These are phyloP conservation scores for Tipula confusa DNA, from an alignment of 2,888 invertebrate genomes.

Conservation along the genomic window DNA sequence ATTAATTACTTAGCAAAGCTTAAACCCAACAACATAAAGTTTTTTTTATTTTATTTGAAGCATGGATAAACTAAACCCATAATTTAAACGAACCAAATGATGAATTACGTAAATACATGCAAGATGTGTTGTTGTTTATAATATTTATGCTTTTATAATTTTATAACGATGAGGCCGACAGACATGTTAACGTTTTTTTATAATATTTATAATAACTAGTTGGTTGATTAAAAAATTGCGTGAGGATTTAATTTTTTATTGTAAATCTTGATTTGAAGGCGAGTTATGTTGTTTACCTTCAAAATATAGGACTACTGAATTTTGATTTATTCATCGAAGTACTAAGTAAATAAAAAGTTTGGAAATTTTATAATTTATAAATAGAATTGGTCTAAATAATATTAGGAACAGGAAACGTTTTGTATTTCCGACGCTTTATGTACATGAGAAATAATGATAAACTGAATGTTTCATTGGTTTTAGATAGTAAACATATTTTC, in stretches of 20 bases:
- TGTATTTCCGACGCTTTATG: too few species aligned
- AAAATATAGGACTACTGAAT: too few species aligned
- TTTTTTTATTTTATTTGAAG: neutral
- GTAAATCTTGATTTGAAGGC: neutral
- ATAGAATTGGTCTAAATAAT: too few species aligned
- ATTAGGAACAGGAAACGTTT: too few species aligned
- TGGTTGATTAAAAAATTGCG: neutral
- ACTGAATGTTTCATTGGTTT: too few species aligned
- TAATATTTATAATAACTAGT: neutral
- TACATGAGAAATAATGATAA: too few species aligned
- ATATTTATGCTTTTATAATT: neutral
- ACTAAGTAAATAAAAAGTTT: too few species aligned
- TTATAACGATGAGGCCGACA: neutral
- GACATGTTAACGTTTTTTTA: neutral
- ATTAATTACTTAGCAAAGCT: neutral
- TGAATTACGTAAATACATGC: neutral
- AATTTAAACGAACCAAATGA: neutral
- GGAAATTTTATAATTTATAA: too few species aligned
- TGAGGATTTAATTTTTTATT: neutral
- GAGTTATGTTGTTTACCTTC: too few species aligned
- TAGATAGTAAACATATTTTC: too few species aligned
- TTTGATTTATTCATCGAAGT: too few species aligned
- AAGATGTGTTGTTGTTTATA: neutral
- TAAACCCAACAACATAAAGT: neutral
- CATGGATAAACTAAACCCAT: neutral